A percentile compares a stretch with the other conserved stretches of the same genome.
phyloP scores from a whole-genome alignment of 64 coral and sea anemone species.

The Acropora yongei region DNA sequence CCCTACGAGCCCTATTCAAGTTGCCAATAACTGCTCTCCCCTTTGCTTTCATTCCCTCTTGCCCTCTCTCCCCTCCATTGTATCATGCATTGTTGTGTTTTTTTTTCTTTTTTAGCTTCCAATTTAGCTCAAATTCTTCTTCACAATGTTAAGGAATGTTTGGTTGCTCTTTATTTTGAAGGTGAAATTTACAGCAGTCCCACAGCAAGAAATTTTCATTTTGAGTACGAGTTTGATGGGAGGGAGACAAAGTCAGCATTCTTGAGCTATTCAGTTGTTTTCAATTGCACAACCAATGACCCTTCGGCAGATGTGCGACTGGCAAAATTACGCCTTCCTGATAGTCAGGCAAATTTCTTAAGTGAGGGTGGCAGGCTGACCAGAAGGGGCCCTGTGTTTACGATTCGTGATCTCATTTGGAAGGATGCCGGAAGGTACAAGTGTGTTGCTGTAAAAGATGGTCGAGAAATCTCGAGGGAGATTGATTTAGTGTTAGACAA shows the following conservation, averaged over 20 bases:
- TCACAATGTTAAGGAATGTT: background rate
- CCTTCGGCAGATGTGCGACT: background rate
- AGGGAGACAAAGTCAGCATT: background rate
- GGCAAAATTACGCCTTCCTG: background rate
- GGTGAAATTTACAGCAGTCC: conserved; percentile 4
- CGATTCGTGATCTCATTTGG: background rate
- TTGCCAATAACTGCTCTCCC: no score
- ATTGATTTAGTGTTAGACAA: background rate
- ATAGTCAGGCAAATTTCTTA: background rate
- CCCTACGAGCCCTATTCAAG: no score
- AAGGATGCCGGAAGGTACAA: background rate
- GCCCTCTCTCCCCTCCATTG: no score
- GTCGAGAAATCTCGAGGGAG: background rate
- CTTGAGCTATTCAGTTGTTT: background rate
- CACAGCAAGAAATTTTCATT: background rate
- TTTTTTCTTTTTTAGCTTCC: no score
- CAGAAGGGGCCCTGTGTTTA: background rate
- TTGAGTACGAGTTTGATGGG: background rate
- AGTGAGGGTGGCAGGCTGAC: background rate
- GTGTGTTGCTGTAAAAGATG: conserved; percentile 27
- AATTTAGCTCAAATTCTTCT: background rate
- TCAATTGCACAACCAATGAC: conserved; percentile 30
- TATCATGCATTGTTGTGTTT: no score
- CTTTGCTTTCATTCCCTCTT: no score
- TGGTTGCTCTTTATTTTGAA: background rate